phyloP scores from a whole-genome alignment of 2,888 invertebrate species.

The Cybosia mesomella region DNA sequence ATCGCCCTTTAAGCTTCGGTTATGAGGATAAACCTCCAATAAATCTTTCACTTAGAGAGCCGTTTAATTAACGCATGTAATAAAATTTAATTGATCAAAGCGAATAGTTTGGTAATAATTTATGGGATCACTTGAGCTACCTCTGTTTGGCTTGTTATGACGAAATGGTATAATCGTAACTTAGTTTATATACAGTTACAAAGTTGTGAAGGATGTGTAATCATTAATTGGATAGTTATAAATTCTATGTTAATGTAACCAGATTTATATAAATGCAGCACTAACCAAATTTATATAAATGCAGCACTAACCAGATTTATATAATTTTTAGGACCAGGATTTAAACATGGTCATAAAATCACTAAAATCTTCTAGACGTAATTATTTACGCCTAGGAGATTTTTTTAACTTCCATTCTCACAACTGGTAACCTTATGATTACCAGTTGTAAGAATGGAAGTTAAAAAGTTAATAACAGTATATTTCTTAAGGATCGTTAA shows the following conservation, averaged over 20 bases:
- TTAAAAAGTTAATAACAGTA: too few relatives aligned
- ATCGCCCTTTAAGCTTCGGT: conserved; percentile 79
- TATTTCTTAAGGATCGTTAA: too few relatives aligned
- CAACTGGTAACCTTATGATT: too few relatives aligned
- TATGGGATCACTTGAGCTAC: conserved; percentile 59
- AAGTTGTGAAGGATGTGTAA: not conserved
- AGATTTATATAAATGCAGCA: not conserved
- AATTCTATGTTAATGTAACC: not conserved
- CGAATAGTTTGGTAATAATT: conserved; percentile 71
- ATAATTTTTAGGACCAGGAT: too few relatives aligned
- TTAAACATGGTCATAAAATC: too few relatives aligned
- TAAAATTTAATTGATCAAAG: conserved; percentile 85
- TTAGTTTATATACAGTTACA: not conserved
- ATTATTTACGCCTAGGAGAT: too few relatives aligned
- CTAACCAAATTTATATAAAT: too few relatives aligned
- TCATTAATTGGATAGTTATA: not conserved
- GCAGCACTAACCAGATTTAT: too few relatives aligned
- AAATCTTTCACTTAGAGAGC: conserved; percentile 83
- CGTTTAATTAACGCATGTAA: conserved; percentile 83
- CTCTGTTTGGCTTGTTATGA: conserved; percentile 37
- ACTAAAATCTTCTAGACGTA: too few relatives aligned
- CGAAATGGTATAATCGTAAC: conserved; percentile 9
- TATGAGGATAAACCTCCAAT: conserved; percentile 85
- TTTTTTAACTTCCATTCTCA: too few relatives aligned
- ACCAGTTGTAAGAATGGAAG: too few relatives aligned